Evolutionary conservation across 2,888 invertebrate genomes (phyloP), one percentile per base, ranked within the genome.

Genomic region (Bugula neritina): DNA sequence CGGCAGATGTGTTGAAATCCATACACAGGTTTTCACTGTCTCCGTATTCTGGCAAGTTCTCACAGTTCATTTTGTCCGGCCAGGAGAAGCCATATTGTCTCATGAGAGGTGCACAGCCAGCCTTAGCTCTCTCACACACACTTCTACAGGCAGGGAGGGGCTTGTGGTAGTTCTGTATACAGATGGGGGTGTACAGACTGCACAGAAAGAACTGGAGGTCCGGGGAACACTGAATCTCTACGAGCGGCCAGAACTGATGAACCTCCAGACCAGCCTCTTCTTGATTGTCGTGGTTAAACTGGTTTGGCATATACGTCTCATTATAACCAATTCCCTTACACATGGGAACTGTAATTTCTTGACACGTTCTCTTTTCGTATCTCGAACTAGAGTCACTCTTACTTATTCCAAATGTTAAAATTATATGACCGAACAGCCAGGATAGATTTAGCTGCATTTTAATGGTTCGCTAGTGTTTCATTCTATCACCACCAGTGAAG

Each of bases 201-300:
- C 99, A 99, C 63, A 99, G 88, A 88, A 99, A 98, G 87, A 99
- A 97, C 84, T 92, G 92, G 71, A 99, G 87, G 83, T 98, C 97
- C 0, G 91, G 89, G 0, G 96, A 97, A 83, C 99, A 99, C 80
- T 94, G 92, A 81, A 98, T 97, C 86, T 97, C 94, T 1, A 99
- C 97, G 73, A 99, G 87, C 0, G 98, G 98, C 93, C 94, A 97
- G 85, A 97, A 99, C 85, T 99, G 97, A 85, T 98, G 96, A 17
- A 83, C 83, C 78, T 87, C 87, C 69, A 98, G 86, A 0, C 97
- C 98, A 1, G 98, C 98, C 86, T 99, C 98, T 76, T 98, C 97
- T 77, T 98, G 98, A 43, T 91, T 93, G 83, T 96, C 95, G 84
- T 99, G 97, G 84, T 96, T 94, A 82, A 97, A 89, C 82, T 93